Evolutionary conservation across 2,113 vertebrate genomes (phyloP), one percentile per base, ranked within the genome.

Genomic region (Vulpes ferrilata): DNA sequence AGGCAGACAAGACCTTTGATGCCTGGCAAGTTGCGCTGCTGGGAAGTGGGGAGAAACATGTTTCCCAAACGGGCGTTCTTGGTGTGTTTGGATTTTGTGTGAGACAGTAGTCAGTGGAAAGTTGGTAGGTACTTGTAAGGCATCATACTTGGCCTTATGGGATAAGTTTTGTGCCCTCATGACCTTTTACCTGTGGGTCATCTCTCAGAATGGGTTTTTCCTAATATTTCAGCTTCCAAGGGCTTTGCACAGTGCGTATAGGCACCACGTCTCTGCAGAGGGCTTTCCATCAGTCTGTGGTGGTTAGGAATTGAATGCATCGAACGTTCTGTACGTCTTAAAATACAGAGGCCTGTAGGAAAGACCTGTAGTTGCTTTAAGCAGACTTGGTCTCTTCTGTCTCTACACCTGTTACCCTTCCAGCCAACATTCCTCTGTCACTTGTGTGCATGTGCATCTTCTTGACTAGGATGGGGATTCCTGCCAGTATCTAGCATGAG

Each of bases 41-140:
- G 65, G 78, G 90, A 90, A 51, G 38, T 65, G 53, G 51, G 73
- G 43, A 92, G 84, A 95, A 82, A 64, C 25, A 13, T 59, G 16
- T 86, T 82, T 95, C 62, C 48, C n/a, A 71, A 96, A 88, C 81
- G 38, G 32, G 51, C 30, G 60, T 81, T 90, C 69, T 85, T 64
- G 30, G 43, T 85, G n/a, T 67, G 22, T 62, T 97, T 67, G 84
- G 35, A 71, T 62, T 88, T 93, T 53, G 32, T 90, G 93, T 53
- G 81, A 82, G 65, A n/a, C 95, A 60, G 87, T 89, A 93, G 87
- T 82, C 51, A 59, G 83, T 32, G 57, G 55, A 95, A 71, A 48
- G 84, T 73, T 78, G 32, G 43, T 55, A 67, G 32, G 38, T 90
- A 65, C 3, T 2, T 30, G 0, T 51, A 67, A 78, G 8, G 11